Evolutionary conservation across 1,140 invertebrate species (phyloP), one percentile per base, ranked within the genome.

Genomic region (Platyscapa corneri): DNA sequence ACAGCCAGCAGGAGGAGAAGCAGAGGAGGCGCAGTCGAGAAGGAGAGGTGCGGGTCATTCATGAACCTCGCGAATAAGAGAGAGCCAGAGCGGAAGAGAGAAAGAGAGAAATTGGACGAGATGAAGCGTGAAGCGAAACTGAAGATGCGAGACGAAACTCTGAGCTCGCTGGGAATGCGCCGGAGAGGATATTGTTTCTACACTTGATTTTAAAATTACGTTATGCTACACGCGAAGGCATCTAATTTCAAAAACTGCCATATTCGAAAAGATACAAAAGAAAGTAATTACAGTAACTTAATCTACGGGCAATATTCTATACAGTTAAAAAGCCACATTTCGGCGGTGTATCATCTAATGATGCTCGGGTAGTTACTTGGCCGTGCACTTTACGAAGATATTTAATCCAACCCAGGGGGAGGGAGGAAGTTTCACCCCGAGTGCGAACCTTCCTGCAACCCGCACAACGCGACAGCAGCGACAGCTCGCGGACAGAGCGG

Each of bases 81-180:
- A 32, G 78, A 64, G 49, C 79, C 76, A 65, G 77, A 76, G 64
- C 56, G 32, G 39, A 53, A 70, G 30, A 23, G 56, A 34, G 75
- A 27, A 34, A 27, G n/a, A 42, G 14, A 42, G 65, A 70, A 37
- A 70, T 81, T 81, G 79, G 65, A 79, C n/a, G 67, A 83, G 82
- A 83, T 80, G 81, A 81, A 86, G 82, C 82, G 70, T 84, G 65
- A 86, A 78, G 78, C 49, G 85, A 86, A 83, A 78, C 85, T 83
- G 49, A 86, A 79, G 80, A 86, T 80, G 80, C 77, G 75, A 79
- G 67, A 85, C 83, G 83, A 85, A 80, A 85, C 83, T 80, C 34
- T 82, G 82, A 72, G 74, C 60, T 67, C 64, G 75, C 60, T 65
- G 60, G 18, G 39, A 85, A 81, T 85, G 78, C 72, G 42, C 65